Percentiles rank a stretch among this genome's conserved stretches.
These are phyloP conservation scores for Chlamydotis undulata DNA, from an alignment of 2,113 vertebrate genomes.

Conservation along the genomic window DNA sequence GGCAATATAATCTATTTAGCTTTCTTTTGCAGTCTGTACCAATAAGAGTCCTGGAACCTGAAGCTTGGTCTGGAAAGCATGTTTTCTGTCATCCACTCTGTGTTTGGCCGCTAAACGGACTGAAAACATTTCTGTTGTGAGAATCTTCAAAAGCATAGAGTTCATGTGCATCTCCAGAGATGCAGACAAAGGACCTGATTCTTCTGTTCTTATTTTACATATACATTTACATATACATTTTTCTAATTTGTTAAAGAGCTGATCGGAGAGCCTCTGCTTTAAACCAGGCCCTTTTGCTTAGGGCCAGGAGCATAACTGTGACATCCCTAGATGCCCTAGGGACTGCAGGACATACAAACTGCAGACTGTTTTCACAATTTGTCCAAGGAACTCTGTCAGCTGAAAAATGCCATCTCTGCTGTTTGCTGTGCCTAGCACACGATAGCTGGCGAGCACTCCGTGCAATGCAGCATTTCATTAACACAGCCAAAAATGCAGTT, in stretches of 20 bases:
- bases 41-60: neutral
- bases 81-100: neutral
- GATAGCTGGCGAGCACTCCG: neutral
- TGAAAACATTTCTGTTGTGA: neutral
- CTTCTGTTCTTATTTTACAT: neutral
- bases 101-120: accelerated
- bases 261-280: neutral
- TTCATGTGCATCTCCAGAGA: neutral
- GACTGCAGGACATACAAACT: neutral
- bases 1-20: neutral
- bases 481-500: neutral
- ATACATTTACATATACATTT: neutral
- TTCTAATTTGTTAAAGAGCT: neutral
- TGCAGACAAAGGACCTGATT: neutral
- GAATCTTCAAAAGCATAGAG: neutral
- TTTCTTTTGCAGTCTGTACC: neutral
- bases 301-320: neutral
- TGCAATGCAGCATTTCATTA: neutral
- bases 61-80: neutral
- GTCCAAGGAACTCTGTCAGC: neutral
- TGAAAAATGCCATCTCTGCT: neutral
- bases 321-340: neutral
- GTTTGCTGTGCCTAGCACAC: neutral
- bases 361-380: neutral
- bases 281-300: neutral